phyloP scores from a whole-genome alignment of 2,888 invertebrate species.

The Osmoderma eremita region DNA sequence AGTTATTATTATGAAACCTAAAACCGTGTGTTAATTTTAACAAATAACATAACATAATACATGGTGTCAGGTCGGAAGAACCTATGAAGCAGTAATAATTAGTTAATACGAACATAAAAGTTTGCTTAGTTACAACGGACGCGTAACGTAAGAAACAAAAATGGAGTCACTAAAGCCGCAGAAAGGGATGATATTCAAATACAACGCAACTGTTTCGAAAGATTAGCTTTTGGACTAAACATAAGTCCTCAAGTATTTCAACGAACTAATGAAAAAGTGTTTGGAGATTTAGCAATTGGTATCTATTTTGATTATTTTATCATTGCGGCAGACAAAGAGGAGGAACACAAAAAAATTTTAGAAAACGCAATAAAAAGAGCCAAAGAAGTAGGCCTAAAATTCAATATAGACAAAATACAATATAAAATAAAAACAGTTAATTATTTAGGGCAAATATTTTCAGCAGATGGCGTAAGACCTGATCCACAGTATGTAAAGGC shows the following conservation, averaged over 20 bases:
- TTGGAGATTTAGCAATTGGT: conserved; percentile 27
- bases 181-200: too few species aligned
- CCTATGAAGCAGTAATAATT: too few species aligned
- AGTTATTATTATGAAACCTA: too few species aligned
- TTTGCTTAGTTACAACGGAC: too few species aligned
- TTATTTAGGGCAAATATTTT: conserved; percentile 51
- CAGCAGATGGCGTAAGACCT: conserved; percentile 44
- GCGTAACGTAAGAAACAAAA: too few species aligned
- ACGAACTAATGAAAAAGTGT: conserved; percentile 26
- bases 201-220: conserved; percentile 13
- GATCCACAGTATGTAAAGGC: conserved; percentile 46
- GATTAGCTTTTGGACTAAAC: conserved; percentile 30
- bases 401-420: conserved; percentile 53
- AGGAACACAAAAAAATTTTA: conserved; percentile 30
- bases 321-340: conserved; percentile 26
- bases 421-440: conserved; percentile 49
- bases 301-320: conserved; percentile 38
- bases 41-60: too few species aligned
- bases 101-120: too few species aligned
- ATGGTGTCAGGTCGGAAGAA: too few species aligned
- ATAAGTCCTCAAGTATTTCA: conserved; percentile 30
- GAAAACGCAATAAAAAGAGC: conserved; percentile 41
- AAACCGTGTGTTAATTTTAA: too few species aligned
- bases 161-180: too few species aligned
- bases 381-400: conserved; percentile 51